These are phyloP conservation scores for Caretta caretta DNA, from an alignment of 2,113 vertebrate genomes.

Conservation along the genomic window DNA sequence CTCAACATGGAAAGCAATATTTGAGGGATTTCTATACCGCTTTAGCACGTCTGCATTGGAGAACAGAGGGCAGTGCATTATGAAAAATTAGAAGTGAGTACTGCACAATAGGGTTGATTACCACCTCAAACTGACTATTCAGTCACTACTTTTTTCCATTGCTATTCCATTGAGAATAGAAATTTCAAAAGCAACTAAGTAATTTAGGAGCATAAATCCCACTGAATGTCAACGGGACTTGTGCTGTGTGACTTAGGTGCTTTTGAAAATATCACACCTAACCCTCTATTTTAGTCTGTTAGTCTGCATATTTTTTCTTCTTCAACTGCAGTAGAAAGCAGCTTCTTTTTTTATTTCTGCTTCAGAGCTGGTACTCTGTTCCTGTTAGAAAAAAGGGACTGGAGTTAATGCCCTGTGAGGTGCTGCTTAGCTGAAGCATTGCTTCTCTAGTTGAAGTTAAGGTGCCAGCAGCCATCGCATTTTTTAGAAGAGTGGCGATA, in stretches of 20 bases:
- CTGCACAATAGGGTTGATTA: not conserved
- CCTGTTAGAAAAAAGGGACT: not conserved
- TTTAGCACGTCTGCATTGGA: not conserved
- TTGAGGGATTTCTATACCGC: not conserved
- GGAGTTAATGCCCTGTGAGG: not conserved
- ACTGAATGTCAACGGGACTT: not conserved
- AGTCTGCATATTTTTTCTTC: not conserved
- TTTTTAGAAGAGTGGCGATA: not conserved
- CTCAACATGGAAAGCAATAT: not conserved
- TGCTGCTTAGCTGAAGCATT: not conserved
- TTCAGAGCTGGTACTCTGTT: not conserved
- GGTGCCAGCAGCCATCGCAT: not conserved
- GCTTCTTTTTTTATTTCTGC: not conserved
- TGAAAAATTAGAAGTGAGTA: not conserved
- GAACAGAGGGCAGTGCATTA: no score
- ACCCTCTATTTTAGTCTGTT: not conserved
- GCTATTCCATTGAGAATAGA: not conserved
- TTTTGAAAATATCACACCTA: not conserved
- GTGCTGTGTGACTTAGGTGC: not conserved
- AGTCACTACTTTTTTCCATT: not conserved
- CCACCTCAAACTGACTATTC: not conserved
- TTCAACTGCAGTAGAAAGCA: not conserved
- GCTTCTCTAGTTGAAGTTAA: not conserved
- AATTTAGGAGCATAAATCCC: not conserved
- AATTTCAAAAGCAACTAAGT: not conserved